Evolutionary conservation across 2,888 invertebrate species (phyloP), one percentile per base, ranked within the genome.

Genomic region (Hyppa rectilinea): DNA sequence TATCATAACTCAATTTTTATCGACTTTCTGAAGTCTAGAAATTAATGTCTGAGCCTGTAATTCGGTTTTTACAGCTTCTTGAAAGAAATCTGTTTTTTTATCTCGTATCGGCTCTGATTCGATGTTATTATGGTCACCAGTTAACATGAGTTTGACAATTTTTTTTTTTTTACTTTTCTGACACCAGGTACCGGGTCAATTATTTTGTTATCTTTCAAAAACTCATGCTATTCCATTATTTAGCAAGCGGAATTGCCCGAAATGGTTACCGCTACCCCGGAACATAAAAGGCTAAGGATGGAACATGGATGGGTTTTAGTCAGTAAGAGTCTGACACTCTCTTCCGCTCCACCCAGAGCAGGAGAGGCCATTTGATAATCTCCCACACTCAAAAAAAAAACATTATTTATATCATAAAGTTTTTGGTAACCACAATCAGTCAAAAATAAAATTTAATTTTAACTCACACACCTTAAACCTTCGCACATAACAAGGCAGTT

Each of bases 401-500:
- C n/a, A n/a, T n/a, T n/a, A n/a, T n/a, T n/a, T n/a, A n/a, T n/a
- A n/a, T n/a, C n/a, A n/a, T n/a, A n/a, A n/a, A n/a, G n/a, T n/a
- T 59, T 40, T 34, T 47, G 6, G 1, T 0, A 4, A 9, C 36
- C 6, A 14, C 34, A 2, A 36, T 9, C 34, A 40, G 5, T 29
- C 9, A 60, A 40, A 12, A 43, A 53, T n/a, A 50, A 68, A 36
- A 34, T 69, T 5, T 2, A 43, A 36, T 50, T 43, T 76, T 20
- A 29, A 34, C n/a, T 14, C 55, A 14, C 12, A 73, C n/a, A 20
- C 40, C 20, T 34, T 49, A 12, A 63, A 43, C 7, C 12, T 36
- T 26, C 9, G 29, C 17, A 58, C 34, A 74, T 64, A 80, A 75
- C 59, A 59, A 31, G 52, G 45, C 55, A 61, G 45, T 75, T 17